Evolutionary conservation across 1,140 invertebrate species (phyloP).

Genomic region (Panonychus citri): DNA sequence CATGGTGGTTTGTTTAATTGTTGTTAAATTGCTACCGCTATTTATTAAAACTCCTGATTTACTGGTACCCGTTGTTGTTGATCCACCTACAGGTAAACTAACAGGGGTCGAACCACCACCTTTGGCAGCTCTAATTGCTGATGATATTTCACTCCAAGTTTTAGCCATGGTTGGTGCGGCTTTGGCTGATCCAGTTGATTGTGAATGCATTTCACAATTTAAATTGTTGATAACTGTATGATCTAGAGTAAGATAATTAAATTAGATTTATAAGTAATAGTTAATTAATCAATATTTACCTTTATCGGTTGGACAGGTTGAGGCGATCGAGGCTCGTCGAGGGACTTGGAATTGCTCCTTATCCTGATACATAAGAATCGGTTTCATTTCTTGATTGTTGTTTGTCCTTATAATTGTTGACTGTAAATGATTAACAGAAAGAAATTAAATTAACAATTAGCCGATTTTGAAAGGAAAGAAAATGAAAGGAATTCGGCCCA

Average conservation of each 20-base stretch:
- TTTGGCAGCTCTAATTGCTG: constrained; percentile 1
- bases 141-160: constrained; percentile 6
- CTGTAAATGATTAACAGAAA: too few species aligned
- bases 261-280: not conserved
- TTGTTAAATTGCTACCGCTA: not conserved
- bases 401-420: too few species aligned
- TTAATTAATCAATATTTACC: not conserved
- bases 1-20: not conserved
- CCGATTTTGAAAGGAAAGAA: too few species aligned
- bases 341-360: too few species aligned
- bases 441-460: too few species aligned
- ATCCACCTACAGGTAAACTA: not conserved
- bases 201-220: not conserved
- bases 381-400: too few species aligned
- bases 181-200: not conserved
- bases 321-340: not conserved
- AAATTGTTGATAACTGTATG: not conserved
- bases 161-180: constrained; percentile 2
- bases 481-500: too few species aligned
- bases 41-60: not conserved
- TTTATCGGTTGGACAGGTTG: not conserved
- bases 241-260: too few species aligned
- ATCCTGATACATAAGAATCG: too few species aligned
- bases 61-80: not conserved
- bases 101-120: not conserved